Base-by-base conservation (phyloP, 2,113 vertebrate species). In the Ivindomyrus marchei region DNA sequence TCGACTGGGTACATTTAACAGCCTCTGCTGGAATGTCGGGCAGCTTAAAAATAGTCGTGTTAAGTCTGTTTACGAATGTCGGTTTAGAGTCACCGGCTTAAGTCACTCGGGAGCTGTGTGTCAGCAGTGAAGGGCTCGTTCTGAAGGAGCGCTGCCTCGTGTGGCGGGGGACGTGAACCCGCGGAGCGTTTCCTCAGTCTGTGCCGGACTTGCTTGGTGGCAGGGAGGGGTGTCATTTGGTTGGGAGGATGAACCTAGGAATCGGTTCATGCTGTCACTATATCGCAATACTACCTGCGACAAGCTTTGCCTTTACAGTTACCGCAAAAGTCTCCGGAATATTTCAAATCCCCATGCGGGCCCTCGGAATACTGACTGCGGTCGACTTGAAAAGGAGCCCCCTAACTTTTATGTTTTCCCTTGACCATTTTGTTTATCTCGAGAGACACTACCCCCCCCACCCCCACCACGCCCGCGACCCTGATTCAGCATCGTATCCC, bases 401-500 rank as follows among this genome's bases (percentile, higher is more conserved):
- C 91, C 31, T 90, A 90, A 89, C 92, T 92, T 74, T 88, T 42
- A 4, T 58, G 47, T 91, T 88, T 50, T 50, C 24, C 31, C 46
- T 36, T 45, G 27, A 70, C 70, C 88, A 88, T 90, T 91, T 91
- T 90, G 27, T 4, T 56, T 92, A 91, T 92, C 90, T 92, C 89
- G 86, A 90, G 88, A 90, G 66, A 45, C 56, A 80, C 70, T 86
- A 90, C 15, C 89, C 77, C 50, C 80, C 87, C 27, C 49, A 90
- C 88, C 80, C 50, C 49, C 87, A 15, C 31, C 21, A 92, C 92
- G 0, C 94, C 92, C 27, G 17, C 90, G 90, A 91, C 89, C 90
- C 88, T 83, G n/a, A 87, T 89, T 74, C 70, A 89, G 87, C 50
- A 21, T 87, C 24, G 5, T 95, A 94, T 95, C 94, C 95, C 94